Evolutionary conservation across 1,140 invertebrate genomes (phyloP).

Genomic region (Carposina sasakii): DNA sequence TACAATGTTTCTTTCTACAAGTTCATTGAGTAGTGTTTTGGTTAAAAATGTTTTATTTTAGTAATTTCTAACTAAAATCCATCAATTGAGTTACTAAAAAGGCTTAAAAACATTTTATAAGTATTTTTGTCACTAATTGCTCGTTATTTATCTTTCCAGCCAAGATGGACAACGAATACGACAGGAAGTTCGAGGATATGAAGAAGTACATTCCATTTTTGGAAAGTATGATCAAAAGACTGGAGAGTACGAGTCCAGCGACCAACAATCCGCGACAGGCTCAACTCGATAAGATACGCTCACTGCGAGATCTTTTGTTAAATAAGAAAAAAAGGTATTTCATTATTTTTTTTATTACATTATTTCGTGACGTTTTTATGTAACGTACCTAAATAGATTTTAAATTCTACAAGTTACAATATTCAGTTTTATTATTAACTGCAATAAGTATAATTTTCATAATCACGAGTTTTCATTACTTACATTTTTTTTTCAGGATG

Average conservation of each 20-base stretch:
- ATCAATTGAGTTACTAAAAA: too few species aligned
- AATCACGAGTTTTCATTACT: not conserved
- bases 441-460: constrained; percentile 10
- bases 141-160: constrained; percentile 32
- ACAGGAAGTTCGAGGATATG: constrained; percentile 76
- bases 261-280: constrained; percentile 69
- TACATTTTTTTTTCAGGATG: constrained; percentile 69
- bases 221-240: constrained; percentile 75
- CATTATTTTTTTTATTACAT: not conserved
- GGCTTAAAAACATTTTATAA: too few species aligned
- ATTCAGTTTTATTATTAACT: not conserved
- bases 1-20: too few species aligned
- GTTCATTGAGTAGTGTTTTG: too few species aligned
- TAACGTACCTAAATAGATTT: not conserved
- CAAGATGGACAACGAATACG: constrained; percentile 70
- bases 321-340: constrained; percentile 75
- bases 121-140: not conserved
- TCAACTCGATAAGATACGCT: constrained; percentile 76
- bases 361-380: not conserved
- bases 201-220: constrained; percentile 79
- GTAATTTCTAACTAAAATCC: too few species aligned
- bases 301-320: constrained; percentile 75
- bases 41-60: too few species aligned
- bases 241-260: constrained; percentile 64
- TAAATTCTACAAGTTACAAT: constrained; percentile 1